Base-by-base conservation (phyloP, 2,113 vertebrate genomes). In the Abramis brama region DNA sequence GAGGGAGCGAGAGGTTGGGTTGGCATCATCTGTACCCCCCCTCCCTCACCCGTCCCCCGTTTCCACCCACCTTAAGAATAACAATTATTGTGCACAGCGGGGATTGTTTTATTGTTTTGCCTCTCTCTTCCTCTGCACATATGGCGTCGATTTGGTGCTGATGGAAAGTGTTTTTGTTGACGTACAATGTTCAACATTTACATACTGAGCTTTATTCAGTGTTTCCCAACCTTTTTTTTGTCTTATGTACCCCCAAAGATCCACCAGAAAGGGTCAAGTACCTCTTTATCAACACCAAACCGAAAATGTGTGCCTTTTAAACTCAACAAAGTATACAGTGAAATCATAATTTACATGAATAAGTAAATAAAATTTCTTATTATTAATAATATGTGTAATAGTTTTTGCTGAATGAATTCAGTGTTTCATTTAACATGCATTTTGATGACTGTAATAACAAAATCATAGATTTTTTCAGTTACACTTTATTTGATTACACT, bases 51-150 rank as follows among this genome's bases (percentile, higher is more conserved):
- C 79, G 1, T 9, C 79, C 27, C 79, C 62, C 45, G 33, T 82
- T 52, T 82, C 74, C 83, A 59, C 78, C 82, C 88, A 52, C 60
- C 76, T 70, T 39, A 84, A 86, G 81, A 81, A 76, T 79, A 64
- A 85, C 70, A 82, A 85, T 85, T 79, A 74, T 89, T 87, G 86
- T 82, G 73, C 78, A 76, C 85, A 86, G 85, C 85, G 60, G 85
- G 79, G 50, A 68, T 86, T 64, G 71, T 62, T 85, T 83, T 84
- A 80, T 88, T 86, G 75, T 78, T 59, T 64, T 71, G 30, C 79
- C 45, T 17, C 57, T 47, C 79, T 27, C 39, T 64, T 27, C 15
- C n/a, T 82, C 27, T 52, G 45, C 68, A 33, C 62, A 70, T 55
- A 66, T 82, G 79, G 45, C 11, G 1, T 68, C 52, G 79, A 70